Conservation (phyloP, 2,888 invertebrate species). For the Cryptops parisi region DNA sequence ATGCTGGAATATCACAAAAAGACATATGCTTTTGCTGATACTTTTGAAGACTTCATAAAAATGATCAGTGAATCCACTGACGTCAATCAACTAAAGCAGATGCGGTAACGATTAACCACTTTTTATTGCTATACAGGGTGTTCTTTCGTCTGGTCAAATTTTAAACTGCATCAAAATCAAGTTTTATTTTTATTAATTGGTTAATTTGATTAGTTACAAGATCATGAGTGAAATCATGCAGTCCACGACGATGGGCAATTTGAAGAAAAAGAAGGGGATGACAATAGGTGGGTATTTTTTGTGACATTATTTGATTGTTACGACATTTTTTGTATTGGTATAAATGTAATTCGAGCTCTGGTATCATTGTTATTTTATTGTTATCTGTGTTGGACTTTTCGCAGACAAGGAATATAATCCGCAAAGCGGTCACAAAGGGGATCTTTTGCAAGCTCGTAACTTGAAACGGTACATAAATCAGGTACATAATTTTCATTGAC, state of each 20-base stretch:
- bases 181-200: not conserved
- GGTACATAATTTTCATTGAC: conserved; percentile 23
- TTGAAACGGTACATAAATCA: conserved; percentile 63
- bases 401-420: conserved; percentile 43
- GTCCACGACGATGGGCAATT: conserved; percentile 76
- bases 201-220: conserved; percentile 44
- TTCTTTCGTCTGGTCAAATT: too few species aligned
- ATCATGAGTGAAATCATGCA: conserved; percentile 88
- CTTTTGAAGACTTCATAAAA: conserved; percentile 75
- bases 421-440: conserved; percentile 51
- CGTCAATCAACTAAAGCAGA: conserved; percentile 65
- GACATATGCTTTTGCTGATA: conserved; percentile 74
- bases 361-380: not conserved
- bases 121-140: too few species aligned
- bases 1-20: conserved; percentile 53
- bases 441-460: conserved; percentile 58
- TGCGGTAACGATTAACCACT: conserved; percentile 44
- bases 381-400: conserved; percentile 2
- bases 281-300: conserved; percentile 15
- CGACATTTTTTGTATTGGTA: not conserved
- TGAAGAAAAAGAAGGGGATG: conserved; percentile 60
- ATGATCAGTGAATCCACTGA: conserved; percentile 67
- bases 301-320: not conserved
- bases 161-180: too few species aligned
- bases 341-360: not conserved